Evolutionary conservation across 2,888 invertebrate genomes (phyloP), one percentile per base, ranked within the genome.

Genomic region (Ochropacha duplaris): DNA sequence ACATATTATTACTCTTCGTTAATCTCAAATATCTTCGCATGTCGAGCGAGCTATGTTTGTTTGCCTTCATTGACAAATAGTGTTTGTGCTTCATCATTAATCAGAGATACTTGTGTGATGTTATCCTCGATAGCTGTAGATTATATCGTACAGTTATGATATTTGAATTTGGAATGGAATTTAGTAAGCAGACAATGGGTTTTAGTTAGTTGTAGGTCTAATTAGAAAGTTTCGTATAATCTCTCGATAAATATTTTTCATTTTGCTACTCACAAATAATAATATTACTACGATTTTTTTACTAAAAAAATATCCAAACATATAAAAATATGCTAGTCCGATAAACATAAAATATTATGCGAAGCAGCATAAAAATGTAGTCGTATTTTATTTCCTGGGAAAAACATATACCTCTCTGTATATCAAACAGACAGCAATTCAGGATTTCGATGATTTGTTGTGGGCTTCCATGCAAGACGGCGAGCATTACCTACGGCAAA

Each of bases 51-150:
- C 19, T 44, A 74, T 68, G 71, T 70, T 70, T 68, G 71, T 63
- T 65, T 61, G 49, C 62, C 58, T 68, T 57, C 68, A 74, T 74
- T 81, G 83, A 83, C 79, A 81, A 83, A 83, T 82, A 73, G 77
- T 70, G 68, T 60, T 34, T 61, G 65, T 65, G 54, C 58, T 59
- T 55, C 55, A 57, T 69, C 77, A 78, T 83, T 79, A 76, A 81
- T 83, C 79, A 78, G 68, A 31, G 61, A 58, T 65, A 62, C 65
- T 67, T 67, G 71, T 61, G 9, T 60, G 65, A 66, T 65, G 64
- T 36, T 16, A 22, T 22, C 24, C 14, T 9, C 19, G 39, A 39
- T 24, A 44, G 44, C 44, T 44, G 44, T 19, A 44, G 44, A 19
- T 44, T 34, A 34, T 34, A 19, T 44, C 19, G 19, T 39, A 39